Evolutionary conservation across 1,140 invertebrate genomes (phyloP), one percentile per base, ranked within the genome.

Genomic region (Meloidogyne floridensis): DNA sequence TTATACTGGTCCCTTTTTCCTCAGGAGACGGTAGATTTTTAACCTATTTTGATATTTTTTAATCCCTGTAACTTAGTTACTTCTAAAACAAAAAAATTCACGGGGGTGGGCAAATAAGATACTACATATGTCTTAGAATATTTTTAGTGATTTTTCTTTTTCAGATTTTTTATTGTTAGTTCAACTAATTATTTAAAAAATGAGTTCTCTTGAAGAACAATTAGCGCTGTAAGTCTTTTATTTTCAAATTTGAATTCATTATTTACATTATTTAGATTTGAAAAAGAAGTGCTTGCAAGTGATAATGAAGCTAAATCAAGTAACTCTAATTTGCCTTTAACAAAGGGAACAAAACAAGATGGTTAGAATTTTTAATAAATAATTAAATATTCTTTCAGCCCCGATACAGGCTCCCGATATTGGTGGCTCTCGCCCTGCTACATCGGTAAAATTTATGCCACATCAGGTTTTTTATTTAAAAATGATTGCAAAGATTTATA

Each of bases 161-260:
- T 54, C 2, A 54, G 2, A 54, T 54, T 54, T 54, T 54, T 54
- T 10, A 10, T 10, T 54, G 10, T 10, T 0, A 54, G 8, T 13
- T 11, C 0, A n/a, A 32, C 32, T n/a, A n/a, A n/a, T 65, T n/a
- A 59, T 20, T 59, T 42, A 3, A 20, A 82, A 70, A 20, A 86
- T 86, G 85, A 56, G 80, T 13, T 81, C 72, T 54, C 51, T 86
- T 11, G 86, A 86, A 15, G 86, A 86, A 59, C 84, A 86, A 80
- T 59, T 86, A 11, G 86, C 86, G 47, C 54, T 86, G 86, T 86
- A 80, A 86, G 86, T 85, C 47, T 43, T 75, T 77, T n/a, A n/a
- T 75, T 73, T 80, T 20, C 15, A 9, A 43, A 20, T 32, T 32
- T 32, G 32, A 32, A 81, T 18, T 65, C 18, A n/a, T 56, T 42